These are phyloP conservation scores for Heliothis peltigera DNA, from an alignment of 2,888 invertebrate genomes.

Conservation along the genomic window DNA sequence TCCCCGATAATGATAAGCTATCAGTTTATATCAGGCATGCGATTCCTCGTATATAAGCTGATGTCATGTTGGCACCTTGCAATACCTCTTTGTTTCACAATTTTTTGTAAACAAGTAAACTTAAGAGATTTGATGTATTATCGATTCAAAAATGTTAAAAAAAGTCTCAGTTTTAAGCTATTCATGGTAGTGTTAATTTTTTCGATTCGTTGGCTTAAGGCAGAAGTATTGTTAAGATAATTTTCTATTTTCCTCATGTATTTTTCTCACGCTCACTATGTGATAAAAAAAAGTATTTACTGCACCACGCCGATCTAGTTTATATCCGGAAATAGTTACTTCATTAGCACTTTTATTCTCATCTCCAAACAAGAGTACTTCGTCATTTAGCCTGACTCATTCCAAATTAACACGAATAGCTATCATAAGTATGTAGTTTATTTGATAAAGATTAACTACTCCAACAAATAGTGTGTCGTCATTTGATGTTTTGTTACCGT, in stretches of 20 bases:
- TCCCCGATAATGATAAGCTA: conserved; percentile 73
- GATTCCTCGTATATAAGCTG: conserved; percentile 73
- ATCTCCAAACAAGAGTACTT: neutral
- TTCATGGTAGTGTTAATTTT: too few species aligned
- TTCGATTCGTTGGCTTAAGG: too few species aligned
- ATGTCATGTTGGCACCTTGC: conserved; percentile 71
- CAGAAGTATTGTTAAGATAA: too few species aligned
- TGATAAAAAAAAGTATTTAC: neutral
- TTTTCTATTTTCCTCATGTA: neutral
- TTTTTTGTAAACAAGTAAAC: conserved; percentile 34
- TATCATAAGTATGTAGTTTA: conserved; percentile 48
- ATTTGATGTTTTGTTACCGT: neutral
- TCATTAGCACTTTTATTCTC: conserved; percentile 2
- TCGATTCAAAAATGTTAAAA: neutral
- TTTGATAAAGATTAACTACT: conserved; percentile 45
- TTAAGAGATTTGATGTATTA: conserved; percentile 6
- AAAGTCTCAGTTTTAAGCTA: too few species aligned
- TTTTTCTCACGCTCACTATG: neutral
- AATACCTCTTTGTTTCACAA: conserved; percentile 70
- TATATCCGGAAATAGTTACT: conserved; percentile 30
- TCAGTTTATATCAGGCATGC: conserved; percentile 72
- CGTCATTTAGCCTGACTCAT: conserved; percentile 39
- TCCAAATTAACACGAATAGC: conserved; percentile 18
- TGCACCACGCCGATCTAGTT: neutral
- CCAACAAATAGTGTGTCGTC: neutral